These are phyloP conservation scores for Centruroides vittatus DNA, from an alignment of 1,140 invertebrate species.

Conservation along the genomic window DNA sequence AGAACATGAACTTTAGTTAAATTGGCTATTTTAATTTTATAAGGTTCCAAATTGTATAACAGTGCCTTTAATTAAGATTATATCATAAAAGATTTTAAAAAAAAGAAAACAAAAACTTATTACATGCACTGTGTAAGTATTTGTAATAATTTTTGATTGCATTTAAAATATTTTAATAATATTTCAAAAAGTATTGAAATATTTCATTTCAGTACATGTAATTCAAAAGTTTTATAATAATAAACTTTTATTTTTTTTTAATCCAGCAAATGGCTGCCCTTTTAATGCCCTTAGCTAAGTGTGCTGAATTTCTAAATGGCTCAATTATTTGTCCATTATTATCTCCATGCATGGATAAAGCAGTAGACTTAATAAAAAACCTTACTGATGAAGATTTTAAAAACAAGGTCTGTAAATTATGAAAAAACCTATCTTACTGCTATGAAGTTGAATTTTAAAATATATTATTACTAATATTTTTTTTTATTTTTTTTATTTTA, in stretches of 20 bases:
- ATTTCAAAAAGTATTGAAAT: no score
- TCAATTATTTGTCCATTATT: slow-evolving; percentile 11
- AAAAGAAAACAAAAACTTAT: no score
- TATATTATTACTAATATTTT: background rate
- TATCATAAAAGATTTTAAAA: no score
- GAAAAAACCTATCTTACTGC: slow-evolving; percentile 1
- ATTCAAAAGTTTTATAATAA: background rate
- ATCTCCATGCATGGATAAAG: slow-evolving; percentile 25
- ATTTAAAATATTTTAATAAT: no score
- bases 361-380: slow-evolving; percentile 29
- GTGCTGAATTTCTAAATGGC: slow-evolving; percentile 32
- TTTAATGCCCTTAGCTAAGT: slow-evolving; percentile 29
- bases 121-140: no score
- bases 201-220: no score
- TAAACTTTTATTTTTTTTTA: background rate
- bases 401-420: slow-evolving; percentile 28
- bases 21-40: no score
- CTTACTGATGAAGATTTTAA: slow-evolving; percentile 35
- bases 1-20: no score
- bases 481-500: slow-evolving; percentile 21
- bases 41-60: background rate
- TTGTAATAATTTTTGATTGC: no score
- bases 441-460: background rate
- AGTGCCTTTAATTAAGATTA: no score
- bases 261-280: slow-evolving; percentile 31